Evolutionary conservation across 1,140 invertebrate genomes (phyloP).

Genomic region (Drosophila varians): DNA sequence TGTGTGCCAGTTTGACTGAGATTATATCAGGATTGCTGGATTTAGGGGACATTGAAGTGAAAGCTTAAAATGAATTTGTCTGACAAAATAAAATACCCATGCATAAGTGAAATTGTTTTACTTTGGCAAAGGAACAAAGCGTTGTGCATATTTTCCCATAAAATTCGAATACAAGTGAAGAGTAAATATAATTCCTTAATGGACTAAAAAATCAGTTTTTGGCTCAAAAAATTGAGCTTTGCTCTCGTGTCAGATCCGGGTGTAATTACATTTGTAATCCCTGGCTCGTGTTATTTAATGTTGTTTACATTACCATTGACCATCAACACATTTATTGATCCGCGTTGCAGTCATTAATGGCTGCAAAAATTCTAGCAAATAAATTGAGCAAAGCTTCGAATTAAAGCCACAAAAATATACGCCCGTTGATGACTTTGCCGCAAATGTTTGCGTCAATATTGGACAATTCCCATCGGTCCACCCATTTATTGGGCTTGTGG

Average conservation of each 20-base stretch:
- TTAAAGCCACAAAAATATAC: constrained; percentile 2
- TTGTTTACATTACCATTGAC: constrained; percentile 15
- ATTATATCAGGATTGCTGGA: constrained; percentile 35
- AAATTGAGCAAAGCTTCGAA: not conserved
- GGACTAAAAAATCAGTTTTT: constrained; percentile 27
- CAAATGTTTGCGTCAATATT: not conserved
- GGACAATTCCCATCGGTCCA: not conserved
- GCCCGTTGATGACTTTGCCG: not conserved
- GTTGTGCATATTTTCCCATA: too few relatives aligned
- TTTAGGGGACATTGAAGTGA: constrained; percentile 8
- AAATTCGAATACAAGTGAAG: constrained; percentile 4
- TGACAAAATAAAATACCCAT: constrained; percentile 33
- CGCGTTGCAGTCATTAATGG: not conserved
- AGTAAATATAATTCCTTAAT: constrained; percentile 35
- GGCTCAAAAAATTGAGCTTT: constrained; percentile 3
- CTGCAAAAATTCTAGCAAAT: constrained; percentile 1
- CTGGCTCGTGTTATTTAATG: constrained; percentile 14
- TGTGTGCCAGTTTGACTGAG: constrained; percentile 34
- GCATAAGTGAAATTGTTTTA: constrained; percentile 43
- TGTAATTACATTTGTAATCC: constrained; percentile 38
- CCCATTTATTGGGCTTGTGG: not conserved
- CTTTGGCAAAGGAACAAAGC: constrained; percentile 15
- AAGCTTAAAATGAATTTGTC: constrained; percentile 25
- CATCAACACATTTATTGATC: constrained; percentile 15
- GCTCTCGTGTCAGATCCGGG: not conserved